phyloP scores from a whole-genome alignment of 2,888 invertebrate genomes.

The Hypselothyrea guttata region DNA sequence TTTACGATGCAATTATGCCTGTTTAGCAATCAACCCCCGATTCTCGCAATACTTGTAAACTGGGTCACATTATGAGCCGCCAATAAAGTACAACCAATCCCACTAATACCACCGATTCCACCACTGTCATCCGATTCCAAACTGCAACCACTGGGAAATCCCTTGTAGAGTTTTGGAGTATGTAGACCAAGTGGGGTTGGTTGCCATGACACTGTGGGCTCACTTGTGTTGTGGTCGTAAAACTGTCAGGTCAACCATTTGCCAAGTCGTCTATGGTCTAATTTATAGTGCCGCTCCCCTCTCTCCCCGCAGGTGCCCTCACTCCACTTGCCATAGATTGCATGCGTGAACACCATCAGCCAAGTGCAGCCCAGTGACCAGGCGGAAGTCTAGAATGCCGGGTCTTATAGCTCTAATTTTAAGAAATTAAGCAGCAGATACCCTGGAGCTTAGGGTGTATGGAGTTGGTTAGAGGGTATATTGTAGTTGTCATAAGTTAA shows the following conservation, averaged over 20 bases:
- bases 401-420: conserved; percentile 17
- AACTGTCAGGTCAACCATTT: conserved; percentile 64
- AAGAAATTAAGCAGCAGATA: conserved; percentile 17
- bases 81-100: conserved; percentile 39
- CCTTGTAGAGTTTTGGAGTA: conserved; percentile 7
- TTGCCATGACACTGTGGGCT: conserved; percentile 41
- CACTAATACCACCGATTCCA: conserved; percentile 16
- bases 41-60: conserved; percentile 11
- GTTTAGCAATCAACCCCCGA: no score
- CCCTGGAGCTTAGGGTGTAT: conserved; percentile 7
- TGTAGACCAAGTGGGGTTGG: conserved; percentile 16
- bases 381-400: conserved; percentile 1
- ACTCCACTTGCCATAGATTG: conserved; percentile 21
- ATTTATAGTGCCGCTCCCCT: conserved; percentile 50
- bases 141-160: conserved; percentile 2
- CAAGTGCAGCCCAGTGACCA: conserved; percentile 36
- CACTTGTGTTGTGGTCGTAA: conserved; percentile 64
- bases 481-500: no score
- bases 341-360: conserved; percentile 52
- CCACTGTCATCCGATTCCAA: neutral
- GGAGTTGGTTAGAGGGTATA: neutral
- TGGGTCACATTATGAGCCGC: conserved; percentile 45
- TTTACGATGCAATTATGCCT: no score
- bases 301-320: neutral
- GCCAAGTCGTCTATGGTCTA: conserved; percentile 53